Percentiles rank a stretch among this genome's conserved stretches.
These are phyloP conservation scores for Haemorhous mexicanus DNA, from an alignment of 2,113 vertebrate genomes.

Conservation along the genomic window DNA sequence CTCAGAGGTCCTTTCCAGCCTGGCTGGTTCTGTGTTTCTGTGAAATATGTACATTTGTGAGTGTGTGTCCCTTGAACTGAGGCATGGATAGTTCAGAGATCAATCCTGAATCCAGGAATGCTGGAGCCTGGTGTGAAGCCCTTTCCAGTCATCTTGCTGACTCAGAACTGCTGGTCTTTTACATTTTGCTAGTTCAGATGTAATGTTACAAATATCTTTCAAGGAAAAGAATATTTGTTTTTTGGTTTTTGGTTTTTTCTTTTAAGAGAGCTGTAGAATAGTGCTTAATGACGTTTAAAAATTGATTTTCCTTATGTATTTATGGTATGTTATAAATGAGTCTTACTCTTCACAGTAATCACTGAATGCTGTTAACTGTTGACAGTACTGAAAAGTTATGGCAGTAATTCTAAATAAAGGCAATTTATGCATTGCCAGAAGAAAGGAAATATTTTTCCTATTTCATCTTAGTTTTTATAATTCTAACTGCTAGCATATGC, in stretches of 20 bases:
- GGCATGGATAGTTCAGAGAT: not conserved
- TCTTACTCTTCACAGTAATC: not conserved
- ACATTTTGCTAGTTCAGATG: no score
- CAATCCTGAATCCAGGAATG: not conserved
- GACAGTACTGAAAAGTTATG: slow-evolving; percentile 13
- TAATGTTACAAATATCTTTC: not conserved
- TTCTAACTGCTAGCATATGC: not conserved
- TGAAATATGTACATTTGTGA: not conserved
- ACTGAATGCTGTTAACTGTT: not conserved
- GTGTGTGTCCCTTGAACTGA: not conserved
- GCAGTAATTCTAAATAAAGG: slow-evolving; percentile 16
- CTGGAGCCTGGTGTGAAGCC: not conserved
- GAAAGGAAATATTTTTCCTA: not conserved
- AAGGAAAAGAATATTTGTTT: not conserved
- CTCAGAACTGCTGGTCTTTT: not conserved
- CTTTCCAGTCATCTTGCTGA: not conserved
- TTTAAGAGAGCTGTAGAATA: not conserved
- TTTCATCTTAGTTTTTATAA: slow-evolving; percentile 6
- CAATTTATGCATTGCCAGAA: not conserved
- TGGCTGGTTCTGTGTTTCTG: not conserved
- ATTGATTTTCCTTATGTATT: not conserved
- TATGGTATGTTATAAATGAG: not conserved
- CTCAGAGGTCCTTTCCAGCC: not conserved
- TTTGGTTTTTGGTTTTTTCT: not conserved
- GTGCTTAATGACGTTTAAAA: not conserved